These are phyloP conservation scores for Phymanthus crucifer DNA, from an alignment of 92 coral and sea anemone species.

Conservation along the genomic window DNA sequence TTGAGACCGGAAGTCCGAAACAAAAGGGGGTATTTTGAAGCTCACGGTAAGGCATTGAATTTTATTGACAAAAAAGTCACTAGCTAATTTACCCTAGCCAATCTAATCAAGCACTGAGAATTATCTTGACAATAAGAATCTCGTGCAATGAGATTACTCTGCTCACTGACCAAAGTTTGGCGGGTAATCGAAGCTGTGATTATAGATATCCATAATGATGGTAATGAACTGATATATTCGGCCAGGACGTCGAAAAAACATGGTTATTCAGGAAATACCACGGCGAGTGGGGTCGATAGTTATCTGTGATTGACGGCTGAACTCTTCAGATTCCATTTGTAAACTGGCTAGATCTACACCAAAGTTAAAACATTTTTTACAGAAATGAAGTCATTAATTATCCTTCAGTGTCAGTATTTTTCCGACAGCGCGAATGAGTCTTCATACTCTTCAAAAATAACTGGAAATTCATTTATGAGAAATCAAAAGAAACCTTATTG, in stretches of 20 bases:
- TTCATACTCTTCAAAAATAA: too few species aligned
- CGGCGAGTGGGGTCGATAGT: neutral
- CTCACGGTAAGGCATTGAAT: slow-evolving; percentile 38
- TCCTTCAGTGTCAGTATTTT: neutral
- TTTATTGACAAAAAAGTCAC: slow-evolving; percentile 35
- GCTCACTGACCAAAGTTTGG: neutral
- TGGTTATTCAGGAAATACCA: slow-evolving; percentile 1
- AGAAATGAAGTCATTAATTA: neutral
- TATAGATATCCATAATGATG: neutral
- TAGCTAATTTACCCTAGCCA: slow-evolving; percentile 11
- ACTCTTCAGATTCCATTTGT: neutral
- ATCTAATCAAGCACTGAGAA: neutral
- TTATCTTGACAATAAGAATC: neutral
- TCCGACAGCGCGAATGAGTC: too few species aligned
- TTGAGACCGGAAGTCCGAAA: slow-evolving; percentile 65
- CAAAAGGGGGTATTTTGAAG: slow-evolving; percentile 45
- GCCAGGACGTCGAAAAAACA: neutral
- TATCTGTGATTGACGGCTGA: slow-evolving; percentile 3
- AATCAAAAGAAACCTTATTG: too few species aligned
- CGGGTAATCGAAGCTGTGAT: neutral
- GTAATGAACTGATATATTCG: neutral
- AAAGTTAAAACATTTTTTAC: neutral
- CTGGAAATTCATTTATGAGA: too few species aligned
- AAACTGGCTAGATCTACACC: neutral
- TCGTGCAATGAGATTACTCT: neutral